phyloP scores from a whole-genome alignment of 2,113 vertebrate species.

The Sarotherodon lohbergeri region DNA sequence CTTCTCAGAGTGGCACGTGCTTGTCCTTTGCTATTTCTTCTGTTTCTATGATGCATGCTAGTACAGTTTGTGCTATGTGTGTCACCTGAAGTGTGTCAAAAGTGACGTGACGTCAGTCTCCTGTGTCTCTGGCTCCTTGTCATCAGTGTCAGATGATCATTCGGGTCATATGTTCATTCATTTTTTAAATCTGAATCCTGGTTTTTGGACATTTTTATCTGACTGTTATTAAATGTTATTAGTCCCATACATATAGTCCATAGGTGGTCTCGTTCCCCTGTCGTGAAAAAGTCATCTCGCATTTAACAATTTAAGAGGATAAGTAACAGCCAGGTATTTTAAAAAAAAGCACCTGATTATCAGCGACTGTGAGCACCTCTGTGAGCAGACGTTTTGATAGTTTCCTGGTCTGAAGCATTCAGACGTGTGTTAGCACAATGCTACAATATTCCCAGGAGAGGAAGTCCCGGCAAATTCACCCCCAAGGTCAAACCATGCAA shows the following conservation, averaged over 20 bases:
- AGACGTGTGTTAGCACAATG: rapidly evolving
- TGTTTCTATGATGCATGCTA: neutral
- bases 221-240: neutral
- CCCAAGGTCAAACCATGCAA: neutral
- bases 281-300: neutral
- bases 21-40: neutral
- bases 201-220: neutral
- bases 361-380: neutral
- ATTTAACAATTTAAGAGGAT: neutral
- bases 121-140: neutral
- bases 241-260: neutral
- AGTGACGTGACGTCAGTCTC: neutral
- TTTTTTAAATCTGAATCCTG: neutral
- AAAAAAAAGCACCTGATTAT: neutral
- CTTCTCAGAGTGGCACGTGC: neutral
- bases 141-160: neutral
- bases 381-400: neutral
- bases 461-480: rapidly evolving
- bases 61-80: neutral
- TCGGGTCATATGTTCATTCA: rapidly evolving
- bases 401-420: neutral
- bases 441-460: neutral
- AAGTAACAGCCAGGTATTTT: neutral
- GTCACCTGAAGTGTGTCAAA: neutral
- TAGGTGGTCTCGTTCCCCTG: rapidly evolving